A percentile compares a stretch with the other conserved stretches of the same genome.
Conservation (phyloP, 2,113 vertebrate species). For the Myrmophylax atrothorax region DNA sequence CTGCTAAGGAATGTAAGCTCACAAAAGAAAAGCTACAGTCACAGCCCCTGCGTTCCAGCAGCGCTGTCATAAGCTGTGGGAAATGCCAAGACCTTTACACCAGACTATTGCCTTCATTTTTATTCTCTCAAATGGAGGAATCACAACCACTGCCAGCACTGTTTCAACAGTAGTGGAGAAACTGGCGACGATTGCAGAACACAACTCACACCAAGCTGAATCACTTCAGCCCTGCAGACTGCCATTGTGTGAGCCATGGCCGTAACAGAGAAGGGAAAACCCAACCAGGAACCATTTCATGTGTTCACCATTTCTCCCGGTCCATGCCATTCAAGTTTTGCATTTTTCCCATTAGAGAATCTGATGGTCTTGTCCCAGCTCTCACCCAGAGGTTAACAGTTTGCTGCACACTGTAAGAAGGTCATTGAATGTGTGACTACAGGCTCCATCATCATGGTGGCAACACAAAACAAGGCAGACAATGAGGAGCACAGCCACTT, state of each 20-base stretch:
- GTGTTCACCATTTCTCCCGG: neutral
- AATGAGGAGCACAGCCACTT: accelerated
- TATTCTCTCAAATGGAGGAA: neutral
- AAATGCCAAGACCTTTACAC: conserved; percentile 59
- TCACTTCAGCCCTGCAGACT: neutral
- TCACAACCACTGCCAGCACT: neutral
- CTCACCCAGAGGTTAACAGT: neutral
- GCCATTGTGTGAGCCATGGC: neutral
- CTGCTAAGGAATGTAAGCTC: conserved; percentile 41
- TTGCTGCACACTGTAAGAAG: neutral
- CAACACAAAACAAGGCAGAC: neutral
- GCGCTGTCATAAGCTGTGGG: neutral
- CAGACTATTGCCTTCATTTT: neutral
- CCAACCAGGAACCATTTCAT: neutral
- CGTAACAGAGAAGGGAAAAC: neutral
- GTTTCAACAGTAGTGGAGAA: neutral
- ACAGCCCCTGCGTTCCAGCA: neutral
- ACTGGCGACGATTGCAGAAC: neutral
- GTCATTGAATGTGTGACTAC: accelerated
- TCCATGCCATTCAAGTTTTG: neutral
- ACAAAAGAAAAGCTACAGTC: conserved; percentile 35
- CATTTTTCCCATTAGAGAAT: neutral
- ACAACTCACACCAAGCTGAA: neutral
- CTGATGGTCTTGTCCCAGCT: neutral
- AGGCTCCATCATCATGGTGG: accelerated